Evolutionary conservation across 2,113 vertebrate genomes (phyloP), one percentile per base, ranked within the genome.

Genomic region (Hystrix cristata): DNA sequence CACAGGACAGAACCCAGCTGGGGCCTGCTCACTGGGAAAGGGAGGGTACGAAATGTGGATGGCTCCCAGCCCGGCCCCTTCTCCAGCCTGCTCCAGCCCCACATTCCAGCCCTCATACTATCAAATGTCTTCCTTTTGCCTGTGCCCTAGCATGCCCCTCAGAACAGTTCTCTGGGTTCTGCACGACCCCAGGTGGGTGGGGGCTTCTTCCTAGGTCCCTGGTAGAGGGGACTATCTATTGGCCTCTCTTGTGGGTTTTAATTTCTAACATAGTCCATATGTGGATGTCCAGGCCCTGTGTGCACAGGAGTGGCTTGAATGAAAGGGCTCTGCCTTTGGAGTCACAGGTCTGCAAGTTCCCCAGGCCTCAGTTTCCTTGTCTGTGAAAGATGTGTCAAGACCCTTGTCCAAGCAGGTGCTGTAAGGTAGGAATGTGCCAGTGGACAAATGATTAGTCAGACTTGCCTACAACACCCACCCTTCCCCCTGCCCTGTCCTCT

Each of bases 351-450:
- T 15, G 0, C 0, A 3, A 25, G 9, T 8, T 59, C n/a, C 25
- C 29, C 7, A 13, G 81, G 34, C 51, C 72, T 57, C n/a, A 11
- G 19, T 15, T 27, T 84, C 46, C 76, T 55, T 5, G 0, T 48
- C 55, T 19, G 14, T 65, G 2, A 80, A 38, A 31, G 43, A 57
- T 10, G 16, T 1, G 0, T 1, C 5, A 34, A 53, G 18, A 23
- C 57, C 31, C 23, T 10, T 31, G 16, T 31, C 21, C 0, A 0
- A 15, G 67, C 46, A 11, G 7, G 23, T 53, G 57, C 57, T 15
- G 2, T 3, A 1, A 0, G 1, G 13, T 2, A 0, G 51, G 16
- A 14, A 3, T 1, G 53, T 34, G 7, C 15, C 38, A 11, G 53
- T 0, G 15, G 0, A 53, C 0, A 7, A 19, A 62, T 59, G 64